A percentile compares a stretch with the other conserved stretches of the same genome.
These are phyloP conservation scores for Lithophane ornitopus DNA, from an alignment of 2,888 invertebrate genomes.

Conservation along the genomic window DNA sequence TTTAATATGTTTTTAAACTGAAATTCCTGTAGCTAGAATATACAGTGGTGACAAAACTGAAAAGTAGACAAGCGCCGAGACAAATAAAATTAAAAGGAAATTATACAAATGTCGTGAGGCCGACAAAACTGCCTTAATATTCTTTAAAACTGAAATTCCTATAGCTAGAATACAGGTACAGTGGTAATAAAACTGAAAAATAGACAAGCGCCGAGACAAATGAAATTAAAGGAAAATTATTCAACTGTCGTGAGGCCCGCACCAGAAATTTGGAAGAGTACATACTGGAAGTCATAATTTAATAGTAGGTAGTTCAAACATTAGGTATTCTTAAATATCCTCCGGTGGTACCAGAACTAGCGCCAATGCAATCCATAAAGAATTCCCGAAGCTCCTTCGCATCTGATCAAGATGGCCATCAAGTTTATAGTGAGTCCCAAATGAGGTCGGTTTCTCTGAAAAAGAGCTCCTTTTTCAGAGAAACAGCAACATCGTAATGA, in stretches of 20 bases:
- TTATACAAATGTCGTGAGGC: too few species aligned
- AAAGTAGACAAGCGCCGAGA: neutral
- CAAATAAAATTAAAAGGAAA: neutral
- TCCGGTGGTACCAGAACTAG: neutral
- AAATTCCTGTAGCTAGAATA: neutral
- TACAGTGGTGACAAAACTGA: neutral
- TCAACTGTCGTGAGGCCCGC: too few species aligned
- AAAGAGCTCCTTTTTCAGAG: neutral
- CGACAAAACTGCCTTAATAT: too few species aligned
- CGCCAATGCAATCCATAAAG: neutral
- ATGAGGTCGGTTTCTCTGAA: neutral
- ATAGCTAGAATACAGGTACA: neutral
- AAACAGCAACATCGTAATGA: neutral
- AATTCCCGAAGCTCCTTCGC: constrained; percentile 12
- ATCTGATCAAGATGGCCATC: constrained; percentile 3
- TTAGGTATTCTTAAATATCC: too few species aligned
- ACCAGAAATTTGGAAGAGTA: neutral
- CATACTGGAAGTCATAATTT: neutral
- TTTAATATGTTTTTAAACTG: too few species aligned
- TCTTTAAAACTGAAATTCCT: neutral
- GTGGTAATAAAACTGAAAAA: neutral
- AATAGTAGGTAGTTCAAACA: neutral
- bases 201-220: neutral
- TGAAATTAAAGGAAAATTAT: too few species aligned
- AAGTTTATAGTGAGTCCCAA: constrained; percentile 30